These are phyloP conservation scores for Drosophila paucipuncta DNA, from an alignment of 2,888 invertebrate genomes.

Conservation along the genomic window DNA sequence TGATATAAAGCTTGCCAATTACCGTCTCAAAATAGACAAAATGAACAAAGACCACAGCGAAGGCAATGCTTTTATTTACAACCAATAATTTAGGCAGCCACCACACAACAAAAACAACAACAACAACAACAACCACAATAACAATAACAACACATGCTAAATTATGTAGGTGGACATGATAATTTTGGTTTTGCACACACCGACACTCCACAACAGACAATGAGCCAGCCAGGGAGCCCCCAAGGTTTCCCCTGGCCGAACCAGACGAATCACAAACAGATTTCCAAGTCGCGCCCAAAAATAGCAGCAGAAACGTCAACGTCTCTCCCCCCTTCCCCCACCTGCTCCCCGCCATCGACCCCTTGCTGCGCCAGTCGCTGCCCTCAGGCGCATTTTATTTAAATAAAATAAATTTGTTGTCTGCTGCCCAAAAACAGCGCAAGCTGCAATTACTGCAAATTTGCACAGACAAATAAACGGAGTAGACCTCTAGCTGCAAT, in stretches of 20 bases:
- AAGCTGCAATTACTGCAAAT: constrained; percentile 73
- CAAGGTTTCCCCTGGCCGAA: constrained; percentile 33
- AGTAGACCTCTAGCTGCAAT: constrained; percentile 10
- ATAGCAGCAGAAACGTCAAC: constrained; percentile 55
- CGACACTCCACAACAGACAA: constrained; percentile 43
- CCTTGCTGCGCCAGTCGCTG: constrained; percentile 37
- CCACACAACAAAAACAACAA: constrained; percentile 27
- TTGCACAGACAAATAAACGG: constrained; percentile 60
- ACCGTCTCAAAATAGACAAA: constrained; percentile 73
- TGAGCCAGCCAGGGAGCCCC: constrained; percentile 40
- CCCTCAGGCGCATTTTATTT: constrained; percentile 75
- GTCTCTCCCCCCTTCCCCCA: neutral
- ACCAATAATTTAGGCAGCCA: constrained; percentile 76
- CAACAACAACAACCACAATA: constrained; percentile 34
- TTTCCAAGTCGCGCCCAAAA: constrained; percentile 75
- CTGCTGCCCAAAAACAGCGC: constrained; percentile 51
- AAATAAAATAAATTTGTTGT: constrained; percentile 80
- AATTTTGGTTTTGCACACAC: constrained; percentile 74
- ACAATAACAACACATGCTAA: constrained; percentile 67
- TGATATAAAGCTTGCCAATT: constrained; percentile 61
- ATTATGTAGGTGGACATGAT: constrained; percentile 80
- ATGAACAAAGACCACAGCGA: constrained; percentile 49
- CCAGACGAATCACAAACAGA: constrained; percentile 54
- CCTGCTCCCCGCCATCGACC: neutral
- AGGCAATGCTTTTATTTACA: constrained; percentile 71